Evolutionary conservation across 2,888 invertebrate species (phyloP).

Genomic region (Halocaridina rubra): DNA sequence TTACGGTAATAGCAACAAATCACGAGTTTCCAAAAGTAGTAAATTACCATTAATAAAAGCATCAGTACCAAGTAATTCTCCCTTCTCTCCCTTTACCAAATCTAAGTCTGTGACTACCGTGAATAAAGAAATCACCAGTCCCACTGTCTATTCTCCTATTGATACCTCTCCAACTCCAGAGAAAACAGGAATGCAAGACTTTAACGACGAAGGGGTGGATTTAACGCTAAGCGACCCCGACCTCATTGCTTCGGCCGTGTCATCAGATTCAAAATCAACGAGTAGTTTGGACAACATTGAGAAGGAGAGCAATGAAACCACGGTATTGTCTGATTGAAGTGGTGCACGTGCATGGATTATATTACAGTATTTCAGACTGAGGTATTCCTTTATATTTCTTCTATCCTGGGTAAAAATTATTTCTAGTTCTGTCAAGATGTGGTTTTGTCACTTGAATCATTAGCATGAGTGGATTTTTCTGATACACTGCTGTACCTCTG

Average conservation of each 20-base stretch:
- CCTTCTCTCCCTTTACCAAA: conserved; percentile 32
- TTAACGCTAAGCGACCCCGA: conserved; percentile 29
- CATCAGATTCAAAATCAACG: background rate
- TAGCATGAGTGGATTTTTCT: too few relatives aligned
- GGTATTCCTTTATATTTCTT: conserved; percentile 6
- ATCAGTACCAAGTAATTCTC: conserved; percentile 38
- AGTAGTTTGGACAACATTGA: conserved; percentile 26
- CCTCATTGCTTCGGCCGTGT: background rate
- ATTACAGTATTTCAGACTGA: conserved; percentile 22
- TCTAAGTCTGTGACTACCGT: background rate
- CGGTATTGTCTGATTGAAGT: conserved; percentile 37
- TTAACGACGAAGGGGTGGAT: conserved; percentile 46
- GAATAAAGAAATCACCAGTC: background rate
- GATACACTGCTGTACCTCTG: too few relatives aligned
- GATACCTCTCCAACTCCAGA: background rate
- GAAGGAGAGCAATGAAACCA: conserved; percentile 16
- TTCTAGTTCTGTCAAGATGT: too few relatives aligned
- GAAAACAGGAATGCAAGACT: conserved; percentile 4
- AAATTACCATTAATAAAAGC: conserved; percentile 12
- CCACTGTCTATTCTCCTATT: background rate
- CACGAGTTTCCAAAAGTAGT: background rate
- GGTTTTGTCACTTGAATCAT: too few relatives aligned
- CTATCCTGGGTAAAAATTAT: too few relatives aligned
- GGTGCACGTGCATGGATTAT: conserved; percentile 5
- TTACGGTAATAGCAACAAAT: conserved; percentile 14